Evolutionary conservation across 1,140 invertebrate species (phyloP).

Genomic region (Globodera rostochiensis): DNA sequence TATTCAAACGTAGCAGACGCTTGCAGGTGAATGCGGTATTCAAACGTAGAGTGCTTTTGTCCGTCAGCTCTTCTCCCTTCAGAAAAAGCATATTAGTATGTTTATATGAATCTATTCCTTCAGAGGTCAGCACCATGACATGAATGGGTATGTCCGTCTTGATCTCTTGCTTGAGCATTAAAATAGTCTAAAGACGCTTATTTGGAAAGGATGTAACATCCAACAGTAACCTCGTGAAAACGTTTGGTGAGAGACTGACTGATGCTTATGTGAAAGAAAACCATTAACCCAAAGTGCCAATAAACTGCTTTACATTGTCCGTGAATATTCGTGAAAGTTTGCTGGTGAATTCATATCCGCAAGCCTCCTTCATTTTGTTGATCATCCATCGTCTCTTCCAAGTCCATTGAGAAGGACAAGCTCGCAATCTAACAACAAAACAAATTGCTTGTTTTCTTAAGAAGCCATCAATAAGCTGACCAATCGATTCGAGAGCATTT

Average conservation of each 20-base stretch:
- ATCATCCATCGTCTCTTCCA: slow-evolving; percentile 99
- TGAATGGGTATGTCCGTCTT: slow-evolving; percentile 43
- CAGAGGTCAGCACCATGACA: slow-evolving; percentile 74
- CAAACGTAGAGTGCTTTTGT: slow-evolving; percentile 9
- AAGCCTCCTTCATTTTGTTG: slow-evolving; percentile 91
- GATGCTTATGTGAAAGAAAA: slow-evolving; percentile 67
- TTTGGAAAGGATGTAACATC: slow-evolving; percentile 16
- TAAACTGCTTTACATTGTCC: slow-evolving; percentile 30
- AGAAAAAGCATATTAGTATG: slow-evolving; percentile 7
- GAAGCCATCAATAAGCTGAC: background rate
- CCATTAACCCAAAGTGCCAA: background rate
- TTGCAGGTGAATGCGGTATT: too few relatives aligned
- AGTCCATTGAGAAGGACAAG: slow-evolving; percentile 92
- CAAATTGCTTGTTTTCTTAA: background rate
- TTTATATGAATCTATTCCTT: background rate
- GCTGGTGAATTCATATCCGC: slow-evolving; percentile 97
- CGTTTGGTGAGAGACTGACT: slow-evolving; percentile 88
- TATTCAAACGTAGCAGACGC: too few relatives aligned
- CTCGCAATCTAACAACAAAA: slow-evolving; percentile 76
- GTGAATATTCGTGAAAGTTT: slow-evolving; percentile 84
- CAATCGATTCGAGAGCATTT: slow-evolving; percentile 82
- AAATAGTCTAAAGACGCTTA: slow-evolving; percentile 3
- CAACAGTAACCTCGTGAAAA: slow-evolving; percentile 71
- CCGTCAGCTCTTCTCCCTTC: slow-evolving; percentile 16
- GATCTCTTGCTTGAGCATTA: slow-evolving; percentile 57